Evolutionary conservation across 2,888 invertebrate species (phyloP), one percentile per base, ranked within the genome.

Genomic region (Erebia aethiops): DNA sequence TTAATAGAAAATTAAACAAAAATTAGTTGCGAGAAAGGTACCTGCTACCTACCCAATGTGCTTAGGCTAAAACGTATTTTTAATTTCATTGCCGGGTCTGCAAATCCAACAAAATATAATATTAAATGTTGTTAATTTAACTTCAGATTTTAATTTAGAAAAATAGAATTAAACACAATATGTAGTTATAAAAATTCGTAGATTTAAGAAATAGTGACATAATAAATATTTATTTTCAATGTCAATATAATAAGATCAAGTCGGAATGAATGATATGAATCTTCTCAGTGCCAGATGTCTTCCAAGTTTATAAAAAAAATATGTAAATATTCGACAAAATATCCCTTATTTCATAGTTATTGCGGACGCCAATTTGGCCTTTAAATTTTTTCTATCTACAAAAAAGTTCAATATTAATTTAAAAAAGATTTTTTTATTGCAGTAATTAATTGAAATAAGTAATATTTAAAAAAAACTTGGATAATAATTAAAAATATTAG

Each of bases 141-240:
- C 16, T 52, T 16, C 5, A 10, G 8, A 52, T 52, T 9, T 54
- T 54, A 10, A 16, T 54, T 54, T 54, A 16, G 54, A 11, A 46
- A 54, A 54, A 54, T n/a, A 16, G 16, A 51, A 26, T 57, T 11
- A 14, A 58, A 9, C 5, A 54, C 43, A 18, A 7, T 8, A 35
- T 65, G 54, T 35, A n/a, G n/a, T 70, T 41, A 46, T 51, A 70
- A 69, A 10, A 62, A 66, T 69, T 77, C 14, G 13, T 75, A 54
- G 16, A 52, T 63, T 58, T 64, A 62, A 63, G 35, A 62, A 57
- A 35, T 61, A 54, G 10, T 52, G 35, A 62, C 80, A 26, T 57
- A 57, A 57, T 35, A 26, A 76, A 84, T 85, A 86, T 86, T 83
- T 89, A 91, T 89, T 92, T 89, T 89, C 91, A 90, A 82, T 90